These are phyloP conservation scores for Xerus inauris DNA, from an alignment of 2,113 vertebrate genomes.

Conservation along the genomic window DNA sequence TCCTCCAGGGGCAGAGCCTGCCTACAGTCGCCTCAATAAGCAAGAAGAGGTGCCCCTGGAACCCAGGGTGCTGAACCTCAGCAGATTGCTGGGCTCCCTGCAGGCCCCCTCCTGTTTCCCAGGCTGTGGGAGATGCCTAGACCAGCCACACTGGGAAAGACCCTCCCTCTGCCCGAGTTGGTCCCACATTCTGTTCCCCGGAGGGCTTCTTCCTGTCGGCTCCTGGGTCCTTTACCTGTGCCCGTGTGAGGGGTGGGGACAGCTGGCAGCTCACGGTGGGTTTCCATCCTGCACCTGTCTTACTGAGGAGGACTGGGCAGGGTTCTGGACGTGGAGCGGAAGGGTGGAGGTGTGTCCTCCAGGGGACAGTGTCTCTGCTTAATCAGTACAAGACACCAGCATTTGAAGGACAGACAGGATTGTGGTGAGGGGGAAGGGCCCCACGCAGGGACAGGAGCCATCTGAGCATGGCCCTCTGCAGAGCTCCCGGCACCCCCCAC, in stretches of 20 bases:
- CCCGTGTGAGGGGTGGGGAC: not conserved
- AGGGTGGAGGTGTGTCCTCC: not conserved
- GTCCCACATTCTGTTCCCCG: not conserved
- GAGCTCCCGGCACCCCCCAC: fast-evolving
- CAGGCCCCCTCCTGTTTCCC: fast-evolving
- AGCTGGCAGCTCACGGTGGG: too few relatives aligned
- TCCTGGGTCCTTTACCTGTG: not conserved
- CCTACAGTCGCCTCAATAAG: too few relatives aligned
- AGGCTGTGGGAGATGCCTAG: fast-evolving
- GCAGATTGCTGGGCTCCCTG: not conserved
- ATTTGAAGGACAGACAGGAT: not conserved
- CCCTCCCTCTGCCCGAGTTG: fast-evolving
- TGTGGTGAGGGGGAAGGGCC: not conserved
- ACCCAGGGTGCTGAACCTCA: not conserved
- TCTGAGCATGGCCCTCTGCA: not conserved
- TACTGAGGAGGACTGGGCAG: not conserved
- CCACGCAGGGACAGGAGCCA: fast-evolving
- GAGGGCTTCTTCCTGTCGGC: not conserved
- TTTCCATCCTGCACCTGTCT: not conserved
- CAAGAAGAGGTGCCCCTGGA: too few relatives aligned
- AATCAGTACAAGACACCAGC: not conserved
- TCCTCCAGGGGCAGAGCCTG: not conserved
- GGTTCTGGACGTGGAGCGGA: not conserved
- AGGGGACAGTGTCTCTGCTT: not conserved
- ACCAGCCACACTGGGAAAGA: not conserved